Evolutionary conservation across 2,888 invertebrate species (phyloP), one percentile per base, ranked within the genome.

Genomic region (Rhamphomyia laevipes): DNA sequence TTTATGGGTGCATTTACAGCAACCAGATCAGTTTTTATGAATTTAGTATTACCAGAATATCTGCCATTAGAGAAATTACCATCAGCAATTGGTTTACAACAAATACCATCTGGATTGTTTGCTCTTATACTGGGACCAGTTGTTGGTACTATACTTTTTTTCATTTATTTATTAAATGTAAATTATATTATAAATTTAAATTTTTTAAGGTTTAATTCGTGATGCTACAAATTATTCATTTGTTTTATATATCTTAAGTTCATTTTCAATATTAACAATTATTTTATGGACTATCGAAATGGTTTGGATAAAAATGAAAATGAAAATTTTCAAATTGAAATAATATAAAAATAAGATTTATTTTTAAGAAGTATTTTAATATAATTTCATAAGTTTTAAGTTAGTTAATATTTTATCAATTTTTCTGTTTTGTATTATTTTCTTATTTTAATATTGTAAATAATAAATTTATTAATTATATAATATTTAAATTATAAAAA

Each of bases 11-110:
- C 81, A 1, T 74, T 77, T 51, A 80, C 80, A 65, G 84, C 81
- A 1, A 67, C 85, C 23, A 72, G 84, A 49, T 83, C 84, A 1
- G 81, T 85, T 18, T 84, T 84, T 60, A 82, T 83, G 77, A 79
- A 82, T 0, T 63, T 85, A 13, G 82, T 84, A 13, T 82, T 85
- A 57, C 84, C 85, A 2, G 76, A 78, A 1, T 76, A 85, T 61
- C 84, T 85, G 27, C 79, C 84, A 1, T 59, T 85, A 9, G 77
- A 80, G 51, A 77, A 81, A 52, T 59, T 85, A 49, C 82, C 85
- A 1, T 82, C 82, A 11, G 85, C 84, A 0, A 75, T 81, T 4
- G 84, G 84, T 1, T 68, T 85, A 27, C 84, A 84, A 60, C 65
- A 84, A 30, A 67, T 84, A 1, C 76, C 78, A 48, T 79, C 81